Conservation (phyloP, 2,113 vertebrate genomes). For the Urocitellus parryii region DNA sequence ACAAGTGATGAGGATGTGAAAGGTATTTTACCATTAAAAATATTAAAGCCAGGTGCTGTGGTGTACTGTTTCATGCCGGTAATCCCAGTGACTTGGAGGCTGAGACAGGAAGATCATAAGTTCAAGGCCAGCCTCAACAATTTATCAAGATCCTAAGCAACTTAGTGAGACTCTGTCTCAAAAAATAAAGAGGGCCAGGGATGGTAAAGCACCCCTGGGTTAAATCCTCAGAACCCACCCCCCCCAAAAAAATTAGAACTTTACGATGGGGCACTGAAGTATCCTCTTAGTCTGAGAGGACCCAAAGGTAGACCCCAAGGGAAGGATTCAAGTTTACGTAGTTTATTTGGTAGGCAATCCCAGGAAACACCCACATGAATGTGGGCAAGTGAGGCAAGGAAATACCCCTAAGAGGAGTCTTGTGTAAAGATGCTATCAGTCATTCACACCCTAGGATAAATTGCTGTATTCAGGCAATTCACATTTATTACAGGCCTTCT, state of each 20-base stretch:
- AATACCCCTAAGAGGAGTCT: too few relatives aligned
- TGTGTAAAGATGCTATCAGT: too few relatives aligned
- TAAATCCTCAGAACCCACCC: not conserved
- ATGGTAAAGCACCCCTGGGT: not conserved
- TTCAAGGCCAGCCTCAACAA: too few relatives aligned
- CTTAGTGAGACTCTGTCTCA: too few relatives aligned
- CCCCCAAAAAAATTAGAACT: not conserved
- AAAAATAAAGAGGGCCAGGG: too few relatives aligned
- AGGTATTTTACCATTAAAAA: not conserved
- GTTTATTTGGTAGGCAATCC: not conserved
- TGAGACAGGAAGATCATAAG: too few relatives aligned
- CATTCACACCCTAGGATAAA: too few relatives aligned
- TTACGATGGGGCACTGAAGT: not conserved
- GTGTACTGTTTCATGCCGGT: too few relatives aligned
- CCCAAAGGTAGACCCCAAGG: not conserved
- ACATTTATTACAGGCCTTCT: too few relatives aligned
- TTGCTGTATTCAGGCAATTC: too few relatives aligned
- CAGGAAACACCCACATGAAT: not conserved
- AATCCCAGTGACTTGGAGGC: too few relatives aligned
- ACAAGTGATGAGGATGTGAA: not conserved
- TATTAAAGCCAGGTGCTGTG: not conserved
- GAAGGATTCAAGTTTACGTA: conserved; percentile 19
- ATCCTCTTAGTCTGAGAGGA: conserved; percentile 1
- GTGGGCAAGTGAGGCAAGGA: not conserved
- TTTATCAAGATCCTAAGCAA: too few relatives aligned